phyloP scores from a whole-genome alignment of 2,797 vertebrate species.

The Sebastes taczanowskii region DNA sequence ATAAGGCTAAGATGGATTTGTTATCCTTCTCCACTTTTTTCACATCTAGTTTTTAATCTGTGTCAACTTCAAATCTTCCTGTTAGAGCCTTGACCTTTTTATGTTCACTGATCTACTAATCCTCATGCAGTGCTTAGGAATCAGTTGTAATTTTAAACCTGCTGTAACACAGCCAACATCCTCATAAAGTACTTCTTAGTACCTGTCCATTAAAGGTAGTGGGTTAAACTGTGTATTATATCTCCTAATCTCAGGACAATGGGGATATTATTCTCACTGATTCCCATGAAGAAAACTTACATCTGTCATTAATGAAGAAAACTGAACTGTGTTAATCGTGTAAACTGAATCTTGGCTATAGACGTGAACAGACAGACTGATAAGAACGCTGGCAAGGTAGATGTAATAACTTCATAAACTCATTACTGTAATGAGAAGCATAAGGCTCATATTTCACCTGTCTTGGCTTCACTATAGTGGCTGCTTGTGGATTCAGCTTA shows the following conservation, averaged over 20 bases:
- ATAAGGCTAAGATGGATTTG: conserved; percentile 24
- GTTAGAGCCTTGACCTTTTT: not conserved
- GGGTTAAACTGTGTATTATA: not conserved
- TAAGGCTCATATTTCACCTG: conserved; percentile 10
- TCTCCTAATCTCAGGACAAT: conserved; percentile 7
- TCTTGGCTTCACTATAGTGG: conserved; percentile 1
- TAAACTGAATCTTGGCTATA: not conserved
- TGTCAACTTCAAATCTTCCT: not conserved
- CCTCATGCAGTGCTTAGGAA: not conserved
- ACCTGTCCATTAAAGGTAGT: conserved; percentile 5
- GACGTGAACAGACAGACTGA: conserved; percentile 1
- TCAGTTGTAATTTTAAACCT: conserved; percentile 10
- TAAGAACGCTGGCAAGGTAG: not conserved
- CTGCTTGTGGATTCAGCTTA: conserved; percentile 4
- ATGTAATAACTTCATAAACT: conserved; percentile 8
- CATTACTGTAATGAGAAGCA: conserved; percentile 2
- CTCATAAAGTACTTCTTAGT: not conserved
- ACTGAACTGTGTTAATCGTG: not conserved
- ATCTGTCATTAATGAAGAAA: not conserved
- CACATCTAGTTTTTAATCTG: not conserved
- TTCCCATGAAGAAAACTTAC: not conserved
- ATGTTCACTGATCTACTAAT: not conserved
- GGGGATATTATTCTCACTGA: conserved; percentile 8
- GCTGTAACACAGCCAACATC: not conserved
- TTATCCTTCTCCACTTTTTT: not conserved